Evolutionary conservation across 2,888 invertebrate genomes (phyloP), one percentile per base, ranked within the genome.

Genomic region (Mesopsocus fuscifrons): DNA sequence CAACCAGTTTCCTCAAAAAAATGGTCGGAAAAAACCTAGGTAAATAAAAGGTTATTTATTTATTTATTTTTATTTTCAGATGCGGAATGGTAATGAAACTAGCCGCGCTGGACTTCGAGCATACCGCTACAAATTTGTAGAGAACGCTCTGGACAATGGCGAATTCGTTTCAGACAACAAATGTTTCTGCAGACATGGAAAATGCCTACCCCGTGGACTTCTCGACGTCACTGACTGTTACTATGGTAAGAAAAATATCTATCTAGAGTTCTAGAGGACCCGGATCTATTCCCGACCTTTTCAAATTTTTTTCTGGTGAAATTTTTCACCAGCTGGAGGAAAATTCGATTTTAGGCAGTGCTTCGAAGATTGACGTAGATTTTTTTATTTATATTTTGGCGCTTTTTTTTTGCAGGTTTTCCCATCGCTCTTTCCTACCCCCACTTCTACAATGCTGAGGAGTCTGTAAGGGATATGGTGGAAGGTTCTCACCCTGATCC

Each of bases 351-450:
- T n/a, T n/a, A n/a, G n/a, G n/a, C n/a, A n/a, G n/a, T n/a, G n/a
- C n/a, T n/a, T n/a, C n/a, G n/a, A n/a, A n/a, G n/a, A n/a, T n/a
- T n/a, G n/a, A n/a, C n/a, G n/a, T n/a, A n/a, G n/a, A n/a, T n/a
- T n/a, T n/a, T n/a, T n/a, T n/a, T n/a, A n/a, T n/a, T n/a, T n/a
- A n/a, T n/a, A n/a, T n/a, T n/a, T n/a, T n/a, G n/a, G n/a, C n/a
- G n/a, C n/a, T n/a, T 26, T 26, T 26, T 46, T 31, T 40, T 46
- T 53, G 2, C 55, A 69, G 69, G 88, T 1, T 88, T 88, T 57
- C 89, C 89, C 0, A 85, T 89, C 34, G 81, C 84, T 0, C 63
- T 88, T 4, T 87, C 88, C 32, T 84, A 80, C 59, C 89, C 89
- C 1, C 89, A 91, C 58, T 89, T 85, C 59, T 74, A 79, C 57